Conservation (phyloP, 1,140 invertebrate species). For the Pteromalus puparum region DNA sequence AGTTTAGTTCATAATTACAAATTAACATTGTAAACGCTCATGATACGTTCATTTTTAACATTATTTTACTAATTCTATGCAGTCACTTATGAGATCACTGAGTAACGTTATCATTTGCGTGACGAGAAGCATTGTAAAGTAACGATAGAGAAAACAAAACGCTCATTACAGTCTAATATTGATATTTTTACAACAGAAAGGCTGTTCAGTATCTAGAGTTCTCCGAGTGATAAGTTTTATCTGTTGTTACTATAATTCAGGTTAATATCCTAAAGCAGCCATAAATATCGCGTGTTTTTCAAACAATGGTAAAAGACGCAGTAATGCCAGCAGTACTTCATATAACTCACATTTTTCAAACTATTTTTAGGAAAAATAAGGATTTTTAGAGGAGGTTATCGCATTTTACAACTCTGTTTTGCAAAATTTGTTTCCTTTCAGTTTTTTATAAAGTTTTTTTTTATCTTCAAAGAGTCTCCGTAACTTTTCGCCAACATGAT, state of each 20-base stretch:
- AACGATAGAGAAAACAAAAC: slow-evolving; percentile 15
- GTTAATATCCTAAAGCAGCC: background rate
- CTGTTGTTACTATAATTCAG: slow-evolving; percentile 23
- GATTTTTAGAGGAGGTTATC: slow-evolving; percentile 12
- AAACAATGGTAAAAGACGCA: background rate
- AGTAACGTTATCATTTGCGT: slow-evolving; percentile 9
- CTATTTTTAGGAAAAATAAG: slow-evolving; percentile 13
- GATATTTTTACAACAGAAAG: background rate
- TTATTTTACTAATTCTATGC: background rate
- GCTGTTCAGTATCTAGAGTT: background rate
- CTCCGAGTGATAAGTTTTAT: slow-evolving; percentile 8
- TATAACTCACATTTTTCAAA: slow-evolving; percentile 26
- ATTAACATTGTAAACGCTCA: slow-evolving; percentile 18
- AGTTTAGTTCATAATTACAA: background rate
- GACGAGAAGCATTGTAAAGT: slow-evolving; percentile 2
- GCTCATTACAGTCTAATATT: background rate
- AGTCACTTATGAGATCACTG: background rate
- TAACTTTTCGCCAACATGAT: background rate
- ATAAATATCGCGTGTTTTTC: background rate
- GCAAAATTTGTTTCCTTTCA: background rate
- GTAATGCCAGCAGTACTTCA: background rate
- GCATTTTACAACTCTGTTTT: background rate
- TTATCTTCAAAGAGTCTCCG: background rate
- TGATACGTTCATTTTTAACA: slow-evolving; percentile 7
- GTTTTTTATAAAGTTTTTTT: background rate